Conservation (phyloP, 2,113 vertebrate species). For the Smithornis capensis region DNA sequence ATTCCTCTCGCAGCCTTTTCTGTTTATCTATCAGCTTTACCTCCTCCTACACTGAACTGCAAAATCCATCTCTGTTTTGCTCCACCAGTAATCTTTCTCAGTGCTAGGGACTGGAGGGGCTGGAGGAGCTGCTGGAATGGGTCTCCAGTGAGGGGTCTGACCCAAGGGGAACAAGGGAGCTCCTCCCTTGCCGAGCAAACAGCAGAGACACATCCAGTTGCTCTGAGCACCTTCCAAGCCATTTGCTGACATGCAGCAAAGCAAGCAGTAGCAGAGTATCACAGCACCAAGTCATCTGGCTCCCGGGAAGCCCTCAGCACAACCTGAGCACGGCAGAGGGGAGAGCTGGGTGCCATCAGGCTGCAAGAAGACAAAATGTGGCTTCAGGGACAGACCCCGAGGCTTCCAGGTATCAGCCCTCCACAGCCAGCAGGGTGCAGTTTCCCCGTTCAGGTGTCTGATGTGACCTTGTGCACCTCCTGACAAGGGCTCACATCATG, state of each 20-base stretch:
- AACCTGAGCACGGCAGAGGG: background rate
- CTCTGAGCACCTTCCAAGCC: background rate
- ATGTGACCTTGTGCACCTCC: background rate
- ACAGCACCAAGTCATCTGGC: background rate
- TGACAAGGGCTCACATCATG: background rate
- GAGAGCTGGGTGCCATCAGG: background rate
- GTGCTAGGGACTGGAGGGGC: background rate
- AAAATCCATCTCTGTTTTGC: background rate
- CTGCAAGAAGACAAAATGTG: background rate
- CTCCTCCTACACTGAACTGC: background rate
- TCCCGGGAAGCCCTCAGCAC: background rate
- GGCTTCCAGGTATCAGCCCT: background rate
- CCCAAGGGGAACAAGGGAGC: background rate
- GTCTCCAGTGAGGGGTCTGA: background rate
- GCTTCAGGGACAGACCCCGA: background rate
- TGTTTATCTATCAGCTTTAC: background rate
- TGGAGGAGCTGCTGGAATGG: background rate
- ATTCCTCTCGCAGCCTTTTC: background rate
- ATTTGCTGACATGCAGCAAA: background rate
- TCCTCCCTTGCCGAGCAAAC: background rate
- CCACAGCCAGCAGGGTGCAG: background rate
- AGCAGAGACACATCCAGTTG: background rate
- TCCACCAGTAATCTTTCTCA: background rate
- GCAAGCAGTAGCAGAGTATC: rapidly evolving
- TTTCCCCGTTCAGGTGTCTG: rapidly evolving